A percentile compares a stretch with the other conserved stretches of the same genome.
These are phyloP conservation scores for Cheumatopsyche charites DNA, from an alignment of 1,140 invertebrate genomes.

Conservation along the genomic window DNA sequence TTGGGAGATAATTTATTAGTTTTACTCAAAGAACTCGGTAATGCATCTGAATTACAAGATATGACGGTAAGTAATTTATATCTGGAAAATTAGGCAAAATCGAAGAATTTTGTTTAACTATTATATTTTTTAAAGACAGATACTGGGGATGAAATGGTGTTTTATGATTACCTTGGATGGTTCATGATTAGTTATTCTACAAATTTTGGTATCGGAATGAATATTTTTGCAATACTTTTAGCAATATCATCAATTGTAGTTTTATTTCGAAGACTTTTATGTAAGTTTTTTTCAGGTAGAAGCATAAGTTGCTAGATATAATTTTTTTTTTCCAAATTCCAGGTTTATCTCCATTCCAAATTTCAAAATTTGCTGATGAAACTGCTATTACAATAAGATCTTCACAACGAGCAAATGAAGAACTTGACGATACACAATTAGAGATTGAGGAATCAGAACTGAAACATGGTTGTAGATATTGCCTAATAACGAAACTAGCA, in stretches of 20 bases:
- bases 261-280: constrained; percentile 39
- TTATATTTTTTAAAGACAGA: constrained; percentile 31
- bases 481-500: too few relatives aligned
- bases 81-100: not conserved
- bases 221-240: constrained; percentile 44
- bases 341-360: too few relatives aligned
- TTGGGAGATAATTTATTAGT: constrained; percentile 67
- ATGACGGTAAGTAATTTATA: constrained; percentile 36
- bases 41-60: constrained; percentile 54
- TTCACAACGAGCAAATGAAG: too few relatives aligned
- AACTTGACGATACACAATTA: too few relatives aligned
- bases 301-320: not conserved
- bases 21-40: constrained; percentile 60
- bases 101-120: not conserved
- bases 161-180: constrained; percentile 55
- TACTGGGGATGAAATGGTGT: constrained; percentile 48
- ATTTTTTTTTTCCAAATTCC: too few relatives aligned
- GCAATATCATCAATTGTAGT: constrained; percentile 39
- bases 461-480: too few relatives aligned
- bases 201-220: constrained; percentile 50
- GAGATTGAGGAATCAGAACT: too few relatives aligned
- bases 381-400: too few relatives aligned
- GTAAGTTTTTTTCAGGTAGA: too few relatives aligned
- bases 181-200: constrained; percentile 53
- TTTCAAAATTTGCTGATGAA: too few relatives aligned